Evolutionary conservation across 2,888 invertebrate genomes (phyloP).

Genomic region (Agrilus cyanescens): DNA sequence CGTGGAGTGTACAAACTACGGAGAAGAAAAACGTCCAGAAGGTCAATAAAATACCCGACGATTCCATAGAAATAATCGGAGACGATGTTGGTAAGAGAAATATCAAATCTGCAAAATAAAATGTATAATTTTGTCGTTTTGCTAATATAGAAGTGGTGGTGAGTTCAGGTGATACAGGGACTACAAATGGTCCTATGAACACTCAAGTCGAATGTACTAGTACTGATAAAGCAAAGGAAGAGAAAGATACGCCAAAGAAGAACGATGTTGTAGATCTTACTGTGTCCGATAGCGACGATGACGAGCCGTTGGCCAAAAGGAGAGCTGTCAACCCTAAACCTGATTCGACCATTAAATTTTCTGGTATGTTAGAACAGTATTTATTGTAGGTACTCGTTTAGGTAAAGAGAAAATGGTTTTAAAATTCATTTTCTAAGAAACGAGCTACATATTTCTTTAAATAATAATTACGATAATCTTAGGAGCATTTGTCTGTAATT

Average conservation of each 20-base stretch:
- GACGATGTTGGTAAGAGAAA: constrained; percentile 56
- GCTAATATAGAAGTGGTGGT: constrained; percentile 17
- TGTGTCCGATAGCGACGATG: constrained; percentile 58
- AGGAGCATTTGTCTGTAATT: too few species aligned
- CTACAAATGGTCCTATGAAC: constrained; percentile 16
- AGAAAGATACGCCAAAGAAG: constrained; percentile 29
- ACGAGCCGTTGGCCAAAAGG: constrained; percentile 54
- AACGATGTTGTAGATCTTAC: constrained; percentile 55
- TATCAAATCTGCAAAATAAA: not conserved
- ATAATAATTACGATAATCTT: too few species aligned
- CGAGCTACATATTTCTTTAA: too few species aligned
- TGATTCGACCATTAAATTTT: constrained; percentile 34
- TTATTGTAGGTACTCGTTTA: constrained; percentile 4
- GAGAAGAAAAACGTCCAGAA: constrained; percentile 45
- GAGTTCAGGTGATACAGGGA: constrained; percentile 18
- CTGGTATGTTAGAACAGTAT: constrained; percentile 27
- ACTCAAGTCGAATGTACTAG: constrained; percentile 8
- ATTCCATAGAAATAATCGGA: constrained; percentile 59
- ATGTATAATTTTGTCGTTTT: not conserved
- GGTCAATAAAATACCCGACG: constrained; percentile 28
- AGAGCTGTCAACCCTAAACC: constrained; percentile 37
- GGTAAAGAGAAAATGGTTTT: too few species aligned
- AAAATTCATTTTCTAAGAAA: too few species aligned
- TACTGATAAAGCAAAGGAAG: constrained; percentile 7
- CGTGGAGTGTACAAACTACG: constrained; percentile 62